These are phyloP conservation scores for Drosophila melanica DNA, from an alignment of 1,140 invertebrate species.

Conservation along the genomic window DNA sequence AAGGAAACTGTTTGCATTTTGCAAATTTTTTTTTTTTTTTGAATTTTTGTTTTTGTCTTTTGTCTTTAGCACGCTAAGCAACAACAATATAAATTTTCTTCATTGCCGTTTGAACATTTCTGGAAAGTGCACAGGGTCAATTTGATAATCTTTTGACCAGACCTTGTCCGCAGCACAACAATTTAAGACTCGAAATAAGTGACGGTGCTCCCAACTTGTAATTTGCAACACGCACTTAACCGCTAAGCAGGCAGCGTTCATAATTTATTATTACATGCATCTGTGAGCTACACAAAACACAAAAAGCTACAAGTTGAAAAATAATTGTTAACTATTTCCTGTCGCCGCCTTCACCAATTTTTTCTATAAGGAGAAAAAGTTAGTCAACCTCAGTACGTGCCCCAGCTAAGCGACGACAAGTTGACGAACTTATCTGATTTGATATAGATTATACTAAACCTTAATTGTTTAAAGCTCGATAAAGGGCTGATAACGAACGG, in stretches of 20 bases:
- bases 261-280: slow-evolving; percentile 42
- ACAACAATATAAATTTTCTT: slow-evolving; percentile 13
- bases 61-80: neutral
- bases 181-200: slow-evolving; percentile 23
- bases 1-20: slow-evolving; percentile 14
- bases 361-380: slow-evolving; percentile 8
- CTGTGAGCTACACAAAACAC: neutral
- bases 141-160: slow-evolving; percentile 2
- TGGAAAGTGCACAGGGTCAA: slow-evolving; percentile 32
- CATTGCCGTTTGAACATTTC: slow-evolving; percentile 11
- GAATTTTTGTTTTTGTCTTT: neutral
- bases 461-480: neutral
- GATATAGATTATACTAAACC: neutral
- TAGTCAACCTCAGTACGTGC: slow-evolving; percentile 6
- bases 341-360: slow-evolving; percentile 36
- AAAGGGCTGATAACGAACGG: neutral
- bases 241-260: slow-evolving; percentile 23
- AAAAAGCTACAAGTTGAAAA: slow-evolving; percentile 6
- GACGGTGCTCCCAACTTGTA: slow-evolving; percentile 12
- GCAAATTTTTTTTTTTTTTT: slow-evolving; percentile 30
- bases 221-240: slow-evolving; percentile 45
- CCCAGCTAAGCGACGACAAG: neutral
- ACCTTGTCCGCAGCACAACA: slow-evolving; percentile 21
- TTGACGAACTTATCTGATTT: slow-evolving; percentile 1
- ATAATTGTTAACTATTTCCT: slow-evolving; percentile 51